Base-by-base conservation (phyloP, 1,140 invertebrate species). In the Panagrolaimus sp. region DNA sequence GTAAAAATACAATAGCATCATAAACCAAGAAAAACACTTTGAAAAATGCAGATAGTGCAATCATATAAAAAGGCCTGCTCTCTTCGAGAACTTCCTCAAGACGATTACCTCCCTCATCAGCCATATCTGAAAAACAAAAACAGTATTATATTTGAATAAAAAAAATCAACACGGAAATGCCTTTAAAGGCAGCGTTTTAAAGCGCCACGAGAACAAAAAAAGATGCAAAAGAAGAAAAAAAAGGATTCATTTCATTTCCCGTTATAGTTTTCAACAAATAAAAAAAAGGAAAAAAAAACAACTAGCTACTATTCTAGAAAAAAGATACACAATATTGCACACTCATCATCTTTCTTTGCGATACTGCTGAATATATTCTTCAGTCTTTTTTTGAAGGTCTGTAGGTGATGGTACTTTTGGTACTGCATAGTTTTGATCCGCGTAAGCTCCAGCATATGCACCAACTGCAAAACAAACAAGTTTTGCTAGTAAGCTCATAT, bases 1-100 rank as follows among this genome's bases (percentile, higher is more conserved):
- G 86, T 46, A 92, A 91, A 84, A 92, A 91, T 61, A 92, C 93
- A 74, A 95, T 84, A 72, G 94, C 86, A 84, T 95, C 92, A 85
- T 90, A 94, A 66, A 93, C 45, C 66, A 82, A 79, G 16, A 86
- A 81, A 14, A 86, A 72, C 9, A 72, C 74, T 67, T 84, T 73
- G 61, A 84, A 74, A 9, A 82, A 48, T 13, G 68, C 70, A 16
- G 84, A 9, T n/a, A 72, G 42, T 9, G 63, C 42, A 20, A 70
- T 68, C 23, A 72, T 47, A 51, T 70, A 68, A 20, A 71, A 43
- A n/a, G 70, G 70, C 5, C 63, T 25, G 38, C 31, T 51, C 43
- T 70, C 65, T n/a, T 38, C 68, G 14, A 70, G 38, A 20, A 57
- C 53, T 45, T 70, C 45, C 13, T 70, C 68, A 25, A 70, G 51